phyloP scores from a whole-genome alignment of 2,888 invertebrate species.

The Lamellibrachia columna region DNA sequence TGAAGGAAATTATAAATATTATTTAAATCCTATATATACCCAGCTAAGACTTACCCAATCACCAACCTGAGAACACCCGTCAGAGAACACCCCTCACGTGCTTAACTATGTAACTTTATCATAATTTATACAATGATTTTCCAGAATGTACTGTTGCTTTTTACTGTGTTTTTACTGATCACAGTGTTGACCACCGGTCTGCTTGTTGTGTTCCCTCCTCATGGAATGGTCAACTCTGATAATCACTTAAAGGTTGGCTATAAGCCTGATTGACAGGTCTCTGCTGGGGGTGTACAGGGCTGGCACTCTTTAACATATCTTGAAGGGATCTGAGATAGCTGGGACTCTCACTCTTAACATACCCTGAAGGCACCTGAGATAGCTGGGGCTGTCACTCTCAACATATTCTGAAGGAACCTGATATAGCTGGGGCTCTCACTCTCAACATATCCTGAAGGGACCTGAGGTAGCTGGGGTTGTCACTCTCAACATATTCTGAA shows the following conservation, averaged over 20 bases:
- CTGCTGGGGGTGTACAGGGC: neutral
- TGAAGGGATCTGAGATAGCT: too few relatives aligned
- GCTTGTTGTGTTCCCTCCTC: neutral
- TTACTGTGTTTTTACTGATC: neutral
- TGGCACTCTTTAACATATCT: neutral
- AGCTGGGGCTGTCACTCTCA: neutral
- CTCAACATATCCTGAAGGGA: neutral
- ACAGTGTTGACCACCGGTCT: neutral
- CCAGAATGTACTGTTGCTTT: neutral
- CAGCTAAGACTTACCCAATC: neutral
- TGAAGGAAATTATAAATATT: neutral
- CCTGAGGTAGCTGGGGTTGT: neutral
- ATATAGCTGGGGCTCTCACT: neutral
- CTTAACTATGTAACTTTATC: neutral
- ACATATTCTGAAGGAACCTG: neutral
- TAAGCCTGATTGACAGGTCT: neutral
- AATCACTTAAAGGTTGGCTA: neutral
- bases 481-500: neutral
- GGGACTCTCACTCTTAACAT: too few relatives aligned
- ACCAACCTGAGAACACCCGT: neutral
- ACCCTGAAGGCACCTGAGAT: neutral
- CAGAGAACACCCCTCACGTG: neutral
- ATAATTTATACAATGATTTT: neutral
- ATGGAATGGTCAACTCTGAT: neutral
- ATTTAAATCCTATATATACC: neutral